phyloP scores from a whole-genome alignment of 2,797 vertebrate genomes.

The Mionectes olivaceus region DNA sequence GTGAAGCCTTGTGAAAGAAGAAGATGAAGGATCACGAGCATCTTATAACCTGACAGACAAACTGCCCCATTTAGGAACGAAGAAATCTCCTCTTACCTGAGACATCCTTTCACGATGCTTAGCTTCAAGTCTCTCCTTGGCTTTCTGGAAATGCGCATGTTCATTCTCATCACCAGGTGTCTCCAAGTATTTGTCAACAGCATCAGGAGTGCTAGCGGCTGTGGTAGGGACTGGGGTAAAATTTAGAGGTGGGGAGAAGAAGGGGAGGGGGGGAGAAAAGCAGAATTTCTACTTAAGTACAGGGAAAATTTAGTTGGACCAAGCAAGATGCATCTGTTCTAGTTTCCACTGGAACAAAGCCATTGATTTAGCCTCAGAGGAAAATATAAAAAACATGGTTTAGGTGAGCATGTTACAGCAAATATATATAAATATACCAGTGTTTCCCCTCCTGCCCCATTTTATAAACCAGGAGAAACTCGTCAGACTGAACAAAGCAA shows the following conservation, averaged over 20 bases:
- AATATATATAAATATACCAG: not conserved
- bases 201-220: constrained; percentile 90
- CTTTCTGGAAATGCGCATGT: constrained; percentile 95
- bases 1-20: not conserved
- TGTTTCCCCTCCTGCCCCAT: not conserved
- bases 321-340: not conserved
- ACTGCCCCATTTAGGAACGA: not conserved
- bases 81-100: constrained; percentile 81
- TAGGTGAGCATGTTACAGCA: not conserved
- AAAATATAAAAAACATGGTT: not conserved
- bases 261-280: not conserved
- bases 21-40: not conserved
- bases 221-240: constrained; percentile 89
- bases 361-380: not conserved
- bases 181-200: constrained; percentile 95
- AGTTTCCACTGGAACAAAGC: not conserved
- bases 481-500: not conserved
- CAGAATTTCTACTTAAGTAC: not conserved
- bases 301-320: not conserved
- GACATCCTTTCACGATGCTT: constrained; percentile 97
- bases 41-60: not conserved
- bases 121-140: constrained; percentile 95
- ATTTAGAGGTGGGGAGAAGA: not conserved
- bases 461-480: not conserved
- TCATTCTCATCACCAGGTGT: constrained; percentile 96